Base-by-base conservation (phyloP, 1,140 invertebrate genomes). In the Bombus balteatus region DNA sequence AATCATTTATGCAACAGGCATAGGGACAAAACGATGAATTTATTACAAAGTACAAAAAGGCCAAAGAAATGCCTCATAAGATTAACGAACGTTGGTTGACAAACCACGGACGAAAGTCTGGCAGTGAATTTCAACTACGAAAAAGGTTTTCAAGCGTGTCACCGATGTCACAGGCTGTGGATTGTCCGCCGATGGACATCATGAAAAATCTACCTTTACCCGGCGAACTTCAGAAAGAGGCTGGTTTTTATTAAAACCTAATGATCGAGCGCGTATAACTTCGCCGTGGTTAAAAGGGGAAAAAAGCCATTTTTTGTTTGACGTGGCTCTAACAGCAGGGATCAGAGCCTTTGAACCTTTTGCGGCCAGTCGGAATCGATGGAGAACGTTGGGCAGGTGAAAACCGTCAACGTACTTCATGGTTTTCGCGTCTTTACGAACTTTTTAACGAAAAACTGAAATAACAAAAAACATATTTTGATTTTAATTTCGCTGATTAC, bases 81-180 rank as follows among this genome's bases (percentile, higher is more conserved):
- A 78, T 79, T 79, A 79, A 66, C n/a, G 77, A 79, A 62, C 37
- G 39, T 6, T 41, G 28, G 77, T 41, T n/a, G 39, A 32, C 18
- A 34, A n/a, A 34, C 28, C 41, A n/a, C 62, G 39, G 4, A 47
- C 39, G 62, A n/a, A 59, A n/a, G 34, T n/a, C 34, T 8, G 39
- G n/a, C 76, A 22, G 18, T 62, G 47, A 66, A 66, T 68, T 79
- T 79, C 77, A 66, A 22, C 39, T 28, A 15, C 9, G 37, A 34
- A 66, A 79, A 43, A 32, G 28, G 62, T n/a, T 79, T 79, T 79
- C 10, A 41, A 62, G 13, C 39, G 39, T 22, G 57, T 43, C 37
- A 78, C 34, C 59, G 8, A 25, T 65, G 37, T 34, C 76, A 53
- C 5, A 53, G 47, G 1, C 25, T 12, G 3, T 41, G 37, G 25